These are phyloP conservation scores for Acleris holmiana DNA, from an alignment of 2,888 invertebrate genomes.

Conservation along the genomic window DNA sequence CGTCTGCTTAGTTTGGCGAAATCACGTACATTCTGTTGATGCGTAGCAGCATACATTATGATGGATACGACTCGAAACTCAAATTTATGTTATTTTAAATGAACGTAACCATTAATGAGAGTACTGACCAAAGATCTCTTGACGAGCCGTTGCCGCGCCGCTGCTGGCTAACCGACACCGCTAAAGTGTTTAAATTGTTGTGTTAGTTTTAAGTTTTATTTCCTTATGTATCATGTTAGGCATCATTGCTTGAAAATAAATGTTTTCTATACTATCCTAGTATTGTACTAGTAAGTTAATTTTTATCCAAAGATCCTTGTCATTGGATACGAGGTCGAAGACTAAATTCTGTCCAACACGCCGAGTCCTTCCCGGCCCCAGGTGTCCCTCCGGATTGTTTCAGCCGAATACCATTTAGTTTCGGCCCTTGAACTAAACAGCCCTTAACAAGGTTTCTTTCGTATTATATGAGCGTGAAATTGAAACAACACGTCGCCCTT, in stretches of 20 bases:
- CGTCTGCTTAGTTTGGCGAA: constrained; percentile 22
- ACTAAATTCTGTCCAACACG: constrained; percentile 50
- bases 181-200: too few species aligned
- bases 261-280: neutral
- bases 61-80: neutral
- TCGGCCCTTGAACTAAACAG: constrained; percentile 50
- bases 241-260: too few species aligned
- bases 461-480: constrained; percentile 46
- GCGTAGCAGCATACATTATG: neutral
- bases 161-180: too few species aligned
- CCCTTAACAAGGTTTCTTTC: constrained; percentile 57
- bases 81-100: too few species aligned
- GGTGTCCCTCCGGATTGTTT: constrained; percentile 64
- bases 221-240: too few species aligned
- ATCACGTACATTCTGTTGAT: neutral
- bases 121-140: too few species aligned
- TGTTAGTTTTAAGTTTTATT: too few species aligned
- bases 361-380: constrained; percentile 53
- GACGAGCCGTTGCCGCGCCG: too few species aligned
- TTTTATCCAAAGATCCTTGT: constrained; percentile 12
- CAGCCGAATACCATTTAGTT: constrained; percentile 62
- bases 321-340: constrained; percentile 45
- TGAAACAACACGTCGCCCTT: constrained; percentile 40
- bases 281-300: neutral
- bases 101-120: too few species aligned